Evolutionary conservation across 1,140 invertebrate species (phyloP).

Genomic region (Ceratitis capitata): DNA sequence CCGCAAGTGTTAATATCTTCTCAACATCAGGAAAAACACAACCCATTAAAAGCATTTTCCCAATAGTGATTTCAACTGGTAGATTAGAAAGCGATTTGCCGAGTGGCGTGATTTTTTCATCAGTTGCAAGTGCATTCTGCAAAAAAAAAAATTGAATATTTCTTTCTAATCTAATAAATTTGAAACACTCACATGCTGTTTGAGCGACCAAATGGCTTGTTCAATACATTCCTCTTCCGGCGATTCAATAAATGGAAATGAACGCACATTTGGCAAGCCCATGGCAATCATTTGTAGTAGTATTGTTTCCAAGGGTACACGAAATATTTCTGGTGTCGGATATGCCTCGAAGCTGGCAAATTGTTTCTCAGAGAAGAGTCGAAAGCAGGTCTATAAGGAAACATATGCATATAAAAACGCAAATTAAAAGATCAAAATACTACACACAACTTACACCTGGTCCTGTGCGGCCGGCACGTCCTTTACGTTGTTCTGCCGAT

Average conservation of each 20-base stretch:
- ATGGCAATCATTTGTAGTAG: conserved; percentile 95
- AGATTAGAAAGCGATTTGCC: conserved; percentile 88
- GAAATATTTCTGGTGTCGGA: conserved; percentile 88
- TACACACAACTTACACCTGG: conserved; percentile 52
- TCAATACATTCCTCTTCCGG: conserved; percentile 86
- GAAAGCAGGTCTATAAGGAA: conserved; percentile 69
- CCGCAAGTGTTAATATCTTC: conserved; percentile 89
- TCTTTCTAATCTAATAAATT: conserved; percentile 42
- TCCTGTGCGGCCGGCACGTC: conserved; percentile 87
- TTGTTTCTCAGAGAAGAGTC: conserved; percentile 85
- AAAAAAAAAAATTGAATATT: conserved; percentile 49
- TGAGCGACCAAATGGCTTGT: conserved; percentile 84
- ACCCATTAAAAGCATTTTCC: conserved; percentile 96
- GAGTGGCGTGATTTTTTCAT: conserved; percentile 89
- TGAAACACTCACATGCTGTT: conserved; percentile 78
- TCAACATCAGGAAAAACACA: conserved; percentile 91
- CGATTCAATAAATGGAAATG: conserved; percentile 96
- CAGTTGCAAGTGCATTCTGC: conserved; percentile 82
- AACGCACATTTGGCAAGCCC: conserved; percentile 88
- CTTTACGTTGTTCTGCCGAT: conserved; percentile 96
- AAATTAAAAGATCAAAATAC: conserved; percentile 10
- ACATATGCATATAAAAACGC: neutral
- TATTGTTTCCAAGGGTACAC: conserved; percentile 92
- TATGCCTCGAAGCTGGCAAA: conserved; percentile 78
- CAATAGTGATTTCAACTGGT: conserved; percentile 94